Evolutionary conservation across 2,888 invertebrate species (phyloP), one percentile per base, ranked within the genome.

Genomic region (Aporophyla nigra): DNA sequence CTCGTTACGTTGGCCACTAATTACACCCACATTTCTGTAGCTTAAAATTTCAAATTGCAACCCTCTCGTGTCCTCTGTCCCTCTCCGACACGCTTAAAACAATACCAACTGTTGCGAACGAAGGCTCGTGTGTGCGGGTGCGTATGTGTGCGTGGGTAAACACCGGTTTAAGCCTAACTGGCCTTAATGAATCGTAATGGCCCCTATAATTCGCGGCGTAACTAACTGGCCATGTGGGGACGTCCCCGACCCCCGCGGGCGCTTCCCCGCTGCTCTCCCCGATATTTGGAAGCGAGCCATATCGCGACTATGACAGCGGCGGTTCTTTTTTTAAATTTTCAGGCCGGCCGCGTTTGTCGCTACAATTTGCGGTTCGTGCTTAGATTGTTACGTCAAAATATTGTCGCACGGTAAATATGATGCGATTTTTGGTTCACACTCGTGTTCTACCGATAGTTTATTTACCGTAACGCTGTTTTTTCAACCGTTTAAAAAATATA

Each of bases 141-240:
- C 63, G 83, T 78, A 33, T 86, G 96, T 96, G 95, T 96, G 96
- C 91, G 96, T 96, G 95, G 90, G 96, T 95, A 97, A 97, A 97
- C 96, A 97, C 96, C 96, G 94, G 96, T 96, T 97, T 96, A 97
- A 97, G 96, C 97, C 96, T 97, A 97, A 97, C 97, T 96, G 97
- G 96, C 97, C 96, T 97, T 97, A 97, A 97, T 97, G 97, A 97
- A 97, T 97, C 97, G 97, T 97, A 97, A 97, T 97, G 97, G 97
- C 96, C 97, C 96, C 97, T 97, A 97, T 97, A 97, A 97, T 97
- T 97, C 96, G 97, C 96, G 96, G 96, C 96, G 96, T 96, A 97
- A 97, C 97, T 97, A 97, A 97, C 96, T 96, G 96, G 94, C 96
- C 96, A 94, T 96, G 95, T 95, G 96, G 96, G 96, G 95, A 92